Conservation (phyloP, 2,888 invertebrate genomes). For the Agrenia bidenticulata region DNA sequence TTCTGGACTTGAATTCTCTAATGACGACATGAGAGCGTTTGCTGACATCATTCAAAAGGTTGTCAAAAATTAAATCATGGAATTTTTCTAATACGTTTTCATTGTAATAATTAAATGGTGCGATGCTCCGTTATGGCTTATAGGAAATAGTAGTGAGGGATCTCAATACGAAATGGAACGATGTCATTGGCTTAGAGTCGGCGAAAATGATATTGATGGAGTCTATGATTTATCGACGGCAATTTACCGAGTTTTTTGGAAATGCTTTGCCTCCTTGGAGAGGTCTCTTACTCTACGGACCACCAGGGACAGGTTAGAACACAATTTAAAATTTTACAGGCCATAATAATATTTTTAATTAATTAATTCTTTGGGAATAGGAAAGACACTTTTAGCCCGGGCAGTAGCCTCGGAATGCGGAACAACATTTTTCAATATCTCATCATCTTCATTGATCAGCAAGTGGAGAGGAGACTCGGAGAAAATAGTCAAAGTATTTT, state of each 20-base stretch:
- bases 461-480: constrained; percentile 97
- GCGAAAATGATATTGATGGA: constrained; percentile 80
- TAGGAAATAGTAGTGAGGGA: constrained; percentile 67
- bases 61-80: neutral
- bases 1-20: constrained; percentile 54
- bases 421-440: constrained; percentile 85
- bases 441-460: constrained; percentile 84
- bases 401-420: constrained; percentile 79
- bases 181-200: constrained; percentile 73
- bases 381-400: constrained; percentile 87
- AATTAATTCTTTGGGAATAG: too few species aligned
- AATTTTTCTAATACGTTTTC: neutral
- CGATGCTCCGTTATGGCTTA: neutral
- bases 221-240: constrained; percentile 69
- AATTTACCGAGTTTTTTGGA: constrained; percentile 48
- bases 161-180: constrained; percentile 73
- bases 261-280: constrained; percentile 60
- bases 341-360: too few species aligned
- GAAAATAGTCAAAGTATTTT: constrained; percentile 75
- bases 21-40: constrained; percentile 66
- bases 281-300: constrained; percentile 62
- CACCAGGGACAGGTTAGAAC: constrained; percentile 57
- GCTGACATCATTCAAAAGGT: constrained; percentile 68
- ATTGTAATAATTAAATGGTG: too few species aligned
- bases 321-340: constrained; percentile 55